Evolutionary conservation across 2,113 vertebrate genomes (phyloP).

Genomic region (Carassius gibelio): DNA sequence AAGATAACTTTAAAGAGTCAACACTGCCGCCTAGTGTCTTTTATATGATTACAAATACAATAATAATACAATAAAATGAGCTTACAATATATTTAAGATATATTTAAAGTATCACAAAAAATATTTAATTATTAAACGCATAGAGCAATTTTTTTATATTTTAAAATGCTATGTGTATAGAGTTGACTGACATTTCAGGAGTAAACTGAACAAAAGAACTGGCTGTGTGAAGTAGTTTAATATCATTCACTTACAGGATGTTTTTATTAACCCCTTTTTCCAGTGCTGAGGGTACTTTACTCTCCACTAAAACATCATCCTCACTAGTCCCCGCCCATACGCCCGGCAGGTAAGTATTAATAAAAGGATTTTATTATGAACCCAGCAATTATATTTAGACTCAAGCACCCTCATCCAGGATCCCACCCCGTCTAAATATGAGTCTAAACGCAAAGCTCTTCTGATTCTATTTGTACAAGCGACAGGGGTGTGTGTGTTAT

Average conservation of each 20-base stretch:
- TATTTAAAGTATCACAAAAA: not conserved
- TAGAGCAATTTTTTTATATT: not conserved
- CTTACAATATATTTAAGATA: not conserved
- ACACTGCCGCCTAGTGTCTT: constrained; percentile 68
- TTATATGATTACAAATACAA: not conserved
- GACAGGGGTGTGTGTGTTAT: constrained; percentile 73
- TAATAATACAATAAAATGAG: not conserved
- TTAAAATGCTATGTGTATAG: not conserved
- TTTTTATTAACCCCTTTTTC: not conserved
- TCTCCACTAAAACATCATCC: constrained; percentile 28
- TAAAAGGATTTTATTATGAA: constrained; percentile 50
- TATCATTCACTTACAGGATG: constrained; percentile 4
- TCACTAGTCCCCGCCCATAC: not conserved
- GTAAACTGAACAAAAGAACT: not conserved
- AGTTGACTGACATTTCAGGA: not conserved
- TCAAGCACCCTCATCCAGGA: constrained; percentile 62
- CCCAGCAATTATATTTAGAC: constrained; percentile 56
- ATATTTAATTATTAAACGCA: not conserved
- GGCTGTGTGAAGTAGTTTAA: not conserved
- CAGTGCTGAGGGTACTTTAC: constrained; percentile 27
- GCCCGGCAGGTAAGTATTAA: constrained; percentile 29
- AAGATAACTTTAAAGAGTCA: constrained; percentile 34
- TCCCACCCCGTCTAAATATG: constrained; percentile 63
- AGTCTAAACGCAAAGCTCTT: constrained; percentile 70
- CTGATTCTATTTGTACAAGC: constrained; percentile 64